A percentile compares a stretch with the other conserved stretches of the same genome.
These are phyloP conservation scores for Trichacis sp. DNA, from an alignment of 2,888 invertebrate genomes.

Conservation along the genomic window DNA sequence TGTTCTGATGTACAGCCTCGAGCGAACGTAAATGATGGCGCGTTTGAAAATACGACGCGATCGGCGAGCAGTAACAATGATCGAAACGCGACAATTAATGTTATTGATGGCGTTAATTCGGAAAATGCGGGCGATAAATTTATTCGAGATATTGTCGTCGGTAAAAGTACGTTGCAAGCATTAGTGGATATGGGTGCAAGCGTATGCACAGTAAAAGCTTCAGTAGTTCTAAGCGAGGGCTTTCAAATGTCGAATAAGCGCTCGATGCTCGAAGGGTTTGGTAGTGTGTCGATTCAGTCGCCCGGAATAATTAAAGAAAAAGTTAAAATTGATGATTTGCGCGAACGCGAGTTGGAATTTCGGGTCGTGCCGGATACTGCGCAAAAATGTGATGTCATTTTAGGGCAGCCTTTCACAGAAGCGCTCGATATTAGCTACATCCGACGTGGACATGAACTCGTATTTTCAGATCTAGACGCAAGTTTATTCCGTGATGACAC, in stretches of 20 bases:
- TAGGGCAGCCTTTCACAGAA: conserved; percentile 22
- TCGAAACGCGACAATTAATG: conserved; percentile 2
- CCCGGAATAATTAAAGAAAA: conserved; percentile 14
- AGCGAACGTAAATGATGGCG: too few relatives aligned
- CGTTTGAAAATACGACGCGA: too few relatives aligned
- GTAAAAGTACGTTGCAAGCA: neutral
- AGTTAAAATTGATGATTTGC: conserved; percentile 16
- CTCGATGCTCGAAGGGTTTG: neutral
- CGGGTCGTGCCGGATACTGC: conserved; percentile 16
- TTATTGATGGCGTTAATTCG: neutral
- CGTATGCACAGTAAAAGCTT: conserved; percentile 12
- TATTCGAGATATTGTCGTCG: conserved; percentile 4
- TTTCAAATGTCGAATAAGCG: neutral
- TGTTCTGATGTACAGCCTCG: too few relatives aligned
- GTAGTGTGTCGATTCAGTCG: conserved; percentile 15
- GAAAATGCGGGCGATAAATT: conserved; percentile 6
- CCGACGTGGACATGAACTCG: conserved; percentile 7
- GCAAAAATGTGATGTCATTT: conserved; percentile 14
- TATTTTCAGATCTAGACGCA: too few relatives aligned
- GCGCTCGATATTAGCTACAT: conserved; percentile 9
- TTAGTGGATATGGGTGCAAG: conserved; percentile 21
- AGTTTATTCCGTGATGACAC: too few relatives aligned
- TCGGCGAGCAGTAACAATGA: too few relatives aligned
- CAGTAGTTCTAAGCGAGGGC: neutral
- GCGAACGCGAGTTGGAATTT: conserved; percentile 10